These are phyloP conservation scores for Macrotus californicus DNA, from an alignment of 2,113 vertebrate genomes.

Conservation along the genomic window DNA sequence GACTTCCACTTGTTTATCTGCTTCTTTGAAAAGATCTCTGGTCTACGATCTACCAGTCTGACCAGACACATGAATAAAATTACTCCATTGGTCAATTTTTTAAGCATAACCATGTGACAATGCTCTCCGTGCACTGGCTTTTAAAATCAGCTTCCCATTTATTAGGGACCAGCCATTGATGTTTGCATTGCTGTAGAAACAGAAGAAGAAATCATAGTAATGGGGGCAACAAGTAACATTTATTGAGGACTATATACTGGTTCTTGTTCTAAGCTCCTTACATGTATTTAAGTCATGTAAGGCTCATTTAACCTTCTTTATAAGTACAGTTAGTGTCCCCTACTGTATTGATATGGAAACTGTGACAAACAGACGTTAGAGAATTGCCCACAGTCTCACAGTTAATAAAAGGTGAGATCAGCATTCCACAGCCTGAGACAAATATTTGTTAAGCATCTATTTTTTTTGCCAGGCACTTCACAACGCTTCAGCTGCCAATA, in stretches of 20 bases:
- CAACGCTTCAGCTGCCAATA: neutral
- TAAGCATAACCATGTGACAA: neutral
- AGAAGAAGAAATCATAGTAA: neutral
- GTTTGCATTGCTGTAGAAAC: neutral
- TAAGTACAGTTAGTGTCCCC: neutral
- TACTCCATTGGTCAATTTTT: neutral
- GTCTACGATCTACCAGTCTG: neutral
- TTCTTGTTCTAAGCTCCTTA: neutral
- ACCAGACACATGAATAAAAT: neutral
- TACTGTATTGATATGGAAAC: neutral
- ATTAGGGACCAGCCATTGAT: neutral
- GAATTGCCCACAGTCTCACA: neutral
- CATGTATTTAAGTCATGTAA: neutral
- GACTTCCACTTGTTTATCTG: neutral
- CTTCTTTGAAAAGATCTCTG: slow-evolving; percentile 5
- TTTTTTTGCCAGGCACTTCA: neutral
- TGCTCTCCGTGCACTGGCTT: neutral
- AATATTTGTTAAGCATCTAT: neutral
- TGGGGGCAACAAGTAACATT: neutral
- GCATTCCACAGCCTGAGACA: neutral
- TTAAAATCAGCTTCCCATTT: neutral
- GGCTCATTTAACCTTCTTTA: neutral
- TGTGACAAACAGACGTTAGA: neutral
- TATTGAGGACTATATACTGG: neutral
- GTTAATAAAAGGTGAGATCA: neutral